A percentile compares a stretch with the other conserved stretches of the same genome.
Conservation (phyloP, 2,888 invertebrate species). For the Drosophila anceps region DNA sequence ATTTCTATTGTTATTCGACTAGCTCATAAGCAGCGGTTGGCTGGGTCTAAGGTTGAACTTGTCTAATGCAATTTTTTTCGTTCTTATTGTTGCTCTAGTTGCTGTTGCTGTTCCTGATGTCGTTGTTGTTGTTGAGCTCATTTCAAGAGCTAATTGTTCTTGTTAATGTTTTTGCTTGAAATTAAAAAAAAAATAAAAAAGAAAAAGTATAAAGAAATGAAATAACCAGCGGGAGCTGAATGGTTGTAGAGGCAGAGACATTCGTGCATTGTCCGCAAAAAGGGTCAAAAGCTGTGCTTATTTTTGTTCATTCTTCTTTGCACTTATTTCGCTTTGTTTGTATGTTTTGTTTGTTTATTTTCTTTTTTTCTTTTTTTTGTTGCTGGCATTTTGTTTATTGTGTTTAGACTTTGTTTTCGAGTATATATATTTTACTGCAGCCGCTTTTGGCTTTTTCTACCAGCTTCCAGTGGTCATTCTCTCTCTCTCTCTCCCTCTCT, state of each 20-base stretch:
- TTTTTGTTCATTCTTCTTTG: constrained; percentile 55
- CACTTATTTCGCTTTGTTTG: constrained; percentile 42
- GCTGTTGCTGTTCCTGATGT: constrained; percentile 32
- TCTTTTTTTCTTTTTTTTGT: constrained; percentile 28
- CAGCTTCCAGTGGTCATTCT: constrained; percentile 40
- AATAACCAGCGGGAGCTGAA: background rate
- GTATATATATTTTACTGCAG: constrained; percentile 73
- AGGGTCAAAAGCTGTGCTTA: constrained; percentile 75
- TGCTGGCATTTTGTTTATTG: constrained; percentile 76
- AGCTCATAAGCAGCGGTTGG: constrained; percentile 12
- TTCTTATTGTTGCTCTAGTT: constrained; percentile 17
- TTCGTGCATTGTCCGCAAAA: constrained; percentile 69
- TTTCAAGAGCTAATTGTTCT: constrained; percentile 76
- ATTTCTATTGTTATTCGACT: constrained; percentile 32
- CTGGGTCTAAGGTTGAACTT: constrained; percentile 39
- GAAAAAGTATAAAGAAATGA: constrained; percentile 15
- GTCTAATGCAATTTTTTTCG: constrained; percentile 45
- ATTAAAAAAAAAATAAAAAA: constrained; percentile 40
- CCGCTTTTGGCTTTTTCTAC: constrained; percentile 55
- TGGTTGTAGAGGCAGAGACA: constrained; percentile 18
- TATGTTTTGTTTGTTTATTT: constrained; percentile 24
- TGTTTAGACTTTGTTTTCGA: constrained; percentile 75
- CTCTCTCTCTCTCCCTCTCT: background rate
- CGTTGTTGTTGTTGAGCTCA: constrained; percentile 45
- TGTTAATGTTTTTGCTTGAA: constrained; percentile 73